Evolutionary conservation across 2,113 vertebrate genomes (phyloP), one percentile per base, ranked within the genome.

Genomic region (Elephantulus edwardii): DNA sequence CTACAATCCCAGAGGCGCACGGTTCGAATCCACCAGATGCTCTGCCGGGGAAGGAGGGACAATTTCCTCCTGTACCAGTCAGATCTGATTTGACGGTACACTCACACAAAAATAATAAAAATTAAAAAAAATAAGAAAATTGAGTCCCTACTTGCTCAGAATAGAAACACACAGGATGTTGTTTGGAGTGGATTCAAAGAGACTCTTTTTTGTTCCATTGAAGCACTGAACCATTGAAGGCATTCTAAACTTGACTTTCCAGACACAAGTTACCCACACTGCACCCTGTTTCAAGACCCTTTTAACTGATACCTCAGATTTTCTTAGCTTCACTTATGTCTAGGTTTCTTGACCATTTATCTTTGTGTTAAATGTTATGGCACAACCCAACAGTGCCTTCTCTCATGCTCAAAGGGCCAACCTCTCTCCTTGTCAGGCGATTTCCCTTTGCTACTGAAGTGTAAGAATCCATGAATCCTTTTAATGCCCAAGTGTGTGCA

Each of bases 291-390:
- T 33, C 2, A 20, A 22, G 40, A 30, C 28, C 35, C 44, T 17
- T 2, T 22, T 0, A 33, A 1, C 46, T 26, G 44, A 7, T n/a
- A 9, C 3, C n/a, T 50, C 28, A 2, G 9, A 42, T 46, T 33
- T 40, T 82, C 56, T 50, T 2, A 4, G 22, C 6, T 52, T 38
- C 28, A 2, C 48, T 6, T 33, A 9, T 10, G 30, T 79, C 50
- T 5, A 22, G 40, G 46, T 12, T 26, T 4, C 6, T 5, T 1
- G 0, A 3, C 48, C 56, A 38, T 16, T 64, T 84, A n/a, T 22
- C 66, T 90, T 38, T 77, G 28, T 6, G 17, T 17, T 12, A 26
- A 48, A 35, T 44, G 17, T 42, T n/a, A 14, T 20, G 60, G 38
- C 58, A 28, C n/a, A 76, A 75, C 24, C 38, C 48, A 26, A 1